Base-by-base conservation (phyloP, 1,140 invertebrate species). In the Zeugodacus cucurbitae region DNA sequence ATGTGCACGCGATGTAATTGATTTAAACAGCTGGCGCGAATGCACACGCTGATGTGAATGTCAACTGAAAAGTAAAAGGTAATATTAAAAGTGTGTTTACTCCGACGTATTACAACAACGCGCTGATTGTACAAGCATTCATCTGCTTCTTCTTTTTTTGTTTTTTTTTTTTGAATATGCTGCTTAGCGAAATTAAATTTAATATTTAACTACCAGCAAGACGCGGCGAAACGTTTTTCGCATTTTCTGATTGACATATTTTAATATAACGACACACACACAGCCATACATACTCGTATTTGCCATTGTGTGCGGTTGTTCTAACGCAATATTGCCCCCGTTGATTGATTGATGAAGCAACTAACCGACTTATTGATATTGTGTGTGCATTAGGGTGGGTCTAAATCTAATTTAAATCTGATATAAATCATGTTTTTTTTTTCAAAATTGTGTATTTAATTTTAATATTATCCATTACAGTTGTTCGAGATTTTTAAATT, bases 151-250 rank as follows among this genome's bases (percentile, higher is more conserved):
- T 62, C 58, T 3, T 62, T 62, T 62, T 62, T 62, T 62, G 1
- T 62, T 62, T 54, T 1, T 62, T n/a, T n/a, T 54, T 1, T 62
- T 62, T 26, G 22, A n/a, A 62, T 62, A 62, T 26, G 58, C 58
- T 62, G 22, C 58, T 62, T 74, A 74, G 34, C 67, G 17, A 74
- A 74, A 74, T 74, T 74, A 74, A 74, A 74, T 74, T 37, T 37
- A 37, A 37, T 34, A 74, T 22, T 74, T 32, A 74, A 74, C 32
- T 5, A 34, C 2, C 62, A 34, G 22, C 59, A 20, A 54, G 22
- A 62, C n/a, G 58, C 48, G 58, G 6, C 58, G 58, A 11, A n/a
- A 26, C 58, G 58, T 26, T 41, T 7, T 41, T 74, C 22, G 34
- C 34, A 37, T 74, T 74, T 74, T 37, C 34, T 74, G 67, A 74